These are phyloP conservation scores for Conus canariensis DNA, from an alignment of 2,888 invertebrate species.

Conservation along the genomic window DNA sequence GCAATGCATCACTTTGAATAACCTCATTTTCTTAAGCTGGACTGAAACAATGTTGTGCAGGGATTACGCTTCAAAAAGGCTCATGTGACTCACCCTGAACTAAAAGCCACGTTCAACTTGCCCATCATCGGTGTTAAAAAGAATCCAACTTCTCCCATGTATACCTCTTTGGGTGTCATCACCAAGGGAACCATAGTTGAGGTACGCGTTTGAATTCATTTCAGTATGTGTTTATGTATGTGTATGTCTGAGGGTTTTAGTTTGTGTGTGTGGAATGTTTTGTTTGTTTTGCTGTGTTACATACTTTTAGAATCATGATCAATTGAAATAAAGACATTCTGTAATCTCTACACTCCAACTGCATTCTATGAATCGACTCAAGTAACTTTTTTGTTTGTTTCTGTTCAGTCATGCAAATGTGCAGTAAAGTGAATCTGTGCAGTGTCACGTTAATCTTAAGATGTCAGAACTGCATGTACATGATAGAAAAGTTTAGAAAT, in stretches of 20 bases:
- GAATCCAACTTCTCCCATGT: constrained; percentile 98
- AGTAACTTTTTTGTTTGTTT: no score
- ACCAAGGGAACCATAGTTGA: constrained; percentile 99
- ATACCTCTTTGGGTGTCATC: constrained; percentile 97
- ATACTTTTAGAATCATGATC: neutral
- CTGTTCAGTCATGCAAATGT: no score
- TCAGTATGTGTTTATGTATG: neutral
- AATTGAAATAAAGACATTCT: no score
- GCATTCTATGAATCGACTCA: no score
- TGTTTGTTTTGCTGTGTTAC: neutral
- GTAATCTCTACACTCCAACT: no score
- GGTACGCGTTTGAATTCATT: constrained; percentile 76
- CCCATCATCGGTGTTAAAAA: constrained; percentile 99
- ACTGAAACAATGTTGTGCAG: constrained; percentile 56
- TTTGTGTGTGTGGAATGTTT: neutral
- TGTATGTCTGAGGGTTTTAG: neutral
- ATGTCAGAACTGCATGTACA: no score
- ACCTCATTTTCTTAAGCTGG: neutral
- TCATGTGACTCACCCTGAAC: constrained; percentile 99
- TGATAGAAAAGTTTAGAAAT: no score
- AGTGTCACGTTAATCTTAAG: no score
- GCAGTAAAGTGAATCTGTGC: no score
- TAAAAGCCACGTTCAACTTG: constrained; percentile 97
- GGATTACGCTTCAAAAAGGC: constrained; percentile 96
- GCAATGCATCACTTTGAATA: neutral